phyloP scores from a whole-genome alignment of 1,140 invertebrate genomes.

The Phymorhynchus buccinoides region DNA sequence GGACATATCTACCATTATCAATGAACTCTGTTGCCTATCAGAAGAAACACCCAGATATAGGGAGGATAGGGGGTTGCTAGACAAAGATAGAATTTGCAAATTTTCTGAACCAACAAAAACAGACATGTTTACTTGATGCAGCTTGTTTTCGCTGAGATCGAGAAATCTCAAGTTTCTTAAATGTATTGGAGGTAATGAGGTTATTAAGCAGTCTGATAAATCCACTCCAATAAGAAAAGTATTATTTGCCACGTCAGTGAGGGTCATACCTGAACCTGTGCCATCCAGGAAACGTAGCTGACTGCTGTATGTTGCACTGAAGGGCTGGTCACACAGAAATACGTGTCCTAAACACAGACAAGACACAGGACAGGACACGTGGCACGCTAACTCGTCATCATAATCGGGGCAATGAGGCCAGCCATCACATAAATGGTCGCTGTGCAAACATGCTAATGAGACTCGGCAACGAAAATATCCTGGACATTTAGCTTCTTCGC shows the following conservation, averaged over 20 bases:
- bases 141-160: not conserved
- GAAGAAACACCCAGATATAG: too few species aligned
- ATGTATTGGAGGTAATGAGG: too few species aligned
- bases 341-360: not conserved
- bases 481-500: slow-evolving; percentile 30
- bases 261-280: not conserved
- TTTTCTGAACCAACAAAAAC: not conserved
- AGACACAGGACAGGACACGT: not conserved
- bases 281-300: not conserved
- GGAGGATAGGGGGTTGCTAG: too few species aligned
- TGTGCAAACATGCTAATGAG: slow-evolving; percentile 24
- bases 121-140: not conserved
- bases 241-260: not conserved
- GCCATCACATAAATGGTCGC: slow-evolving; percentile 22
- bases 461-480: slow-evolving; percentile 32
- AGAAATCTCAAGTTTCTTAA: too few species aligned
- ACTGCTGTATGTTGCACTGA: not conserved
- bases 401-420: slow-evolving; percentile 1
- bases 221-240: not conserved
- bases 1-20: not conserved
- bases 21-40: too few species aligned
- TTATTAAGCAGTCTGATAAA: too few species aligned
- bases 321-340: not conserved
- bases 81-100: too few species aligned
- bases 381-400: not conserved